Evolutionary conservation across 1,140 invertebrate genomes (phyloP), one percentile per base, ranked within the genome.

Genomic region (Phymastichus coffea): DNA sequence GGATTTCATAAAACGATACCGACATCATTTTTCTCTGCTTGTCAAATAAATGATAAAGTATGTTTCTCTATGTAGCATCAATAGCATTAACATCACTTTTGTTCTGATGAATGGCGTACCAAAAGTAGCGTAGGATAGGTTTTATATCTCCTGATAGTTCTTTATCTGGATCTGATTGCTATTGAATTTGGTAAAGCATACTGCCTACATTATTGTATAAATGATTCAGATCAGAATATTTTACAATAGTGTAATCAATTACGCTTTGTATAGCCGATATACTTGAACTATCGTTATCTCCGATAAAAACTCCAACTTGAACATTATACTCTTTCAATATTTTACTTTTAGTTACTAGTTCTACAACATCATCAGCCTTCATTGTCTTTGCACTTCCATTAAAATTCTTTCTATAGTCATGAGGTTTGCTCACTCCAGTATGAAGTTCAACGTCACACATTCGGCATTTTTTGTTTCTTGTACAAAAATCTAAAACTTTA

Each of bases 361-460:
- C 3, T 14, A 53, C 40, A n/a, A 41, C 54, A 15, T 25, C 54
- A 19, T 26, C 19, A n/a, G 49, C 22, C 20, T 60, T 41, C 48
- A 60, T 60, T 8, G 48, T 33, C 15, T 58, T 58, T 1, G 47
- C 56, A 28, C 44, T 53, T 15, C 57, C 40, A 23, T 46, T 17
- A 53, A 25, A 60, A 46, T 60, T 60, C 30, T 35, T 33, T 46
- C 40, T 46, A 40, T 49, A 60, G 25, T 53, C 49, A 22, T 60
- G 57, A 20, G 28, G 35, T 19, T 59, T 30, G 15, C 52, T 17
- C 9, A 19, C n/a, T 26, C 9, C 22, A 4, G 9, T 60, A 2
- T 22, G 17, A 25, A 46, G 48, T 23, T 40, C 41, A 22, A 23
- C 4, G 46, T 60, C 57, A 17, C 40, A 60, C 40, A 35, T 33